These are phyloP conservation scores for Crepidodera aurea DNA, from an alignment of 2,888 invertebrate species.

Conservation along the genomic window DNA sequence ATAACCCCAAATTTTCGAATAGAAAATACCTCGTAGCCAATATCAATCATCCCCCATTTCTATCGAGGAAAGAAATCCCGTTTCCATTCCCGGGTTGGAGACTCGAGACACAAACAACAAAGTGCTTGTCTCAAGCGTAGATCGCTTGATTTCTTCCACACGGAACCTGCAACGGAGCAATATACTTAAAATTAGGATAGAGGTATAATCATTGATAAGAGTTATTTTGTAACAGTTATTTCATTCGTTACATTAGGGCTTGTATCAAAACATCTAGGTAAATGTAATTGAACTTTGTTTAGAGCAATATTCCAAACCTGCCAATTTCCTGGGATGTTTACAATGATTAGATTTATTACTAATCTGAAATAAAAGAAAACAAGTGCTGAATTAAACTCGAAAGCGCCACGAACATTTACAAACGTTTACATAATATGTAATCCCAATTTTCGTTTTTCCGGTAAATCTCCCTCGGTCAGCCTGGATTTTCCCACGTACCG, in stretches of 20 bases:
- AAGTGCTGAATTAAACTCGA: neutral
- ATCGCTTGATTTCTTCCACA: slow-evolving; percentile 25
- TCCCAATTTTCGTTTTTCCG: slow-evolving; percentile 7
- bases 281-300: no score
- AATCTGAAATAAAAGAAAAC: no score
- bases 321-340: no score
- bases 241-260: no score
- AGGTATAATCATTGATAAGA: no score
- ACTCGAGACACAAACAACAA: neutral
- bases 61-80: neutral
- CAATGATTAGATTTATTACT: no score
- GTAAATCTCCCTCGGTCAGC: slow-evolving; percentile 5
- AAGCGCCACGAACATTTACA: neutral
- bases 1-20: neutral
- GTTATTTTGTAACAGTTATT: no score
- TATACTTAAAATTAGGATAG: neutral
- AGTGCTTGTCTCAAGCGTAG: slow-evolving; percentile 3
- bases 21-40: neutral
- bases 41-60: neutral
- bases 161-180: slow-evolving; percentile 22
- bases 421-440: slow-evolving; percentile 10
- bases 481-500: slow-evolving; percentile 8
- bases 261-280: no score
- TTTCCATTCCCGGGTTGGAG: neutral
- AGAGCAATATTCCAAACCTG: no score